Evolutionary conservation across 2,113 vertebrate genomes (phyloP), one percentile per base, ranked within the genome.

Genomic region (Oreochromis aureus): DNA sequence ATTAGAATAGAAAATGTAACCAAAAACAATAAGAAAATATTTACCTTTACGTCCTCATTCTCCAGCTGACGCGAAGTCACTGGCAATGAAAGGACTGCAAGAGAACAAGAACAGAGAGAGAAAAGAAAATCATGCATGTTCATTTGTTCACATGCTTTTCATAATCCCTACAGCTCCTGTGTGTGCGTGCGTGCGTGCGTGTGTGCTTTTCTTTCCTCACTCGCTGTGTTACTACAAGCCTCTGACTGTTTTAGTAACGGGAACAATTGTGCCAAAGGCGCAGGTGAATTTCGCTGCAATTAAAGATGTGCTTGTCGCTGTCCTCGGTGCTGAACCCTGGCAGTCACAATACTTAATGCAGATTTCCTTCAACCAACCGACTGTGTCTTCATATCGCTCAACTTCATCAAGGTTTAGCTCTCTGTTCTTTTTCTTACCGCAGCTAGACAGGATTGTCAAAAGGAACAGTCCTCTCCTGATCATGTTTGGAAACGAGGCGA

Each of bases 11-110:
- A 78, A 78, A 32, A 11, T 7, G 16, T 76, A 0, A 19, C 41
- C 24, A 78, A 3, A 30, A 78, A 2, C 15, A 8, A 24, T 16
- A 30, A 46, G 10, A 22, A 6, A 1, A 41, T 58, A 19, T 91
- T 89, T 94, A 97, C 96, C 96, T 96, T 81, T 16, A 95, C 92
- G 79, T 96, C 96, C 12, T 95, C 94, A 89, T 94, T 92, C 86
- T 96, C 95, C 94, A 94, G 91, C 91, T 92, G 93, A 94, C 93
- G 80, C 34, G 89, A 86, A 83, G 94, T 92, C 91, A 96, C 90
- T 34, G 97, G 97, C 91, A 95, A 88, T 80, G 95, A 93, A 73
- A 93, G 90, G 93, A 94, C 96, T 97, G 92, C 63, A 91, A 80
- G 46, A 69, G 46, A 82, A 82, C 18, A 39, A 71, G 63, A 41